phyloP scores from a whole-genome alignment of 2,113 vertebrate genomes.

The Diglossa brunneiventris region DNA sequence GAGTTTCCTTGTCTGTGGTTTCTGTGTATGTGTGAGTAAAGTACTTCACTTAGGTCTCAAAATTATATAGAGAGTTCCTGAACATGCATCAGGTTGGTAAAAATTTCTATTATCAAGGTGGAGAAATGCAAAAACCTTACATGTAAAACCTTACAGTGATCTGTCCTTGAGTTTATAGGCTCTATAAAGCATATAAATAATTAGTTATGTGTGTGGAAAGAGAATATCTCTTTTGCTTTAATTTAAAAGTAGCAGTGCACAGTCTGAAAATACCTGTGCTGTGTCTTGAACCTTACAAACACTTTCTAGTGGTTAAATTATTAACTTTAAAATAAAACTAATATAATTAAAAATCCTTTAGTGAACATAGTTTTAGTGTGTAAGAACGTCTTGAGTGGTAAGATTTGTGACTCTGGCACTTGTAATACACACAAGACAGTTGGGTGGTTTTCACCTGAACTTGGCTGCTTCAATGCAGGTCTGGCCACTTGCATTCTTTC shows the following conservation, averaged over 20 bases:
- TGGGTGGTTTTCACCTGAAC: background rate
- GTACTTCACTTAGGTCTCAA: background rate
- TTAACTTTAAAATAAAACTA: background rate
- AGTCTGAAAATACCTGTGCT: background rate
- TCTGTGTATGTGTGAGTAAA: background rate
- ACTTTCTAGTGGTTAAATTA: background rate
- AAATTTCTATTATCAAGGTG: background rate
- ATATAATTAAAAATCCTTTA: background rate
- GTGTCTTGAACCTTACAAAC: background rate
- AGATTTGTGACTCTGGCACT: background rate
- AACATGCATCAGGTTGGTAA: background rate
- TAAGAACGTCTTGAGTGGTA: background rate
- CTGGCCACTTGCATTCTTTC: background rate
- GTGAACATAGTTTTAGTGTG: background rate
- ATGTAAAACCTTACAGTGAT: background rate
- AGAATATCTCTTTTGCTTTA: background rate
- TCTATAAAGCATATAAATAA: background rate
- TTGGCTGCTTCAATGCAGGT: background rate
- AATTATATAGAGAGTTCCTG: background rate
- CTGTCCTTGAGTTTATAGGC: background rate
- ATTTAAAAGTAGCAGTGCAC: background rate
- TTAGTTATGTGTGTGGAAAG: background rate
- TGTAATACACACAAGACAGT: background rate
- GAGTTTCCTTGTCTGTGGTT: background rate
- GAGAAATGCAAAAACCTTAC: background rate